Base-by-base conservation (phyloP, 1,140 invertebrate species). In the Oryzaephilus surinamensis region DNA sequence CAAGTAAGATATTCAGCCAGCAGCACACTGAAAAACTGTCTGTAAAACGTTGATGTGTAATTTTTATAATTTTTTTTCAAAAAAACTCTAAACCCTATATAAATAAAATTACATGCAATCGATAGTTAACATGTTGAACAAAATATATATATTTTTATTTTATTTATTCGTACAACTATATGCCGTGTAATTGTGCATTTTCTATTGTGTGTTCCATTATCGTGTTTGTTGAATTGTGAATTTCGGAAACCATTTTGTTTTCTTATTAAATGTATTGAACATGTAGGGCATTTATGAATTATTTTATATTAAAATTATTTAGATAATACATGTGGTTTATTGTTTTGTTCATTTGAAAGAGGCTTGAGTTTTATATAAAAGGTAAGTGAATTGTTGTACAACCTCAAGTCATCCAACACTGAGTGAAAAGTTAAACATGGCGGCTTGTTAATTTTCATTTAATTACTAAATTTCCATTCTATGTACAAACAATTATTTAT, bases 231-330 rank as follows among this genome's bases (percentile, higher is more conserved):
- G n/a, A n/a, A n/a, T n/a, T n/a, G n/a, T 48, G 47, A 48, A 34
- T 44, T 45, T 55, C 41, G 57, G 57, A 57, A 52, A 60, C 57
- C 57, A 60, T 60, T 58, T 60, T 58, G 52, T 54, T 48, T 57
- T 52, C 42, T 32, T 30, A 31, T 35, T 38, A 37, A 34, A 38
- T 15, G 29, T 12, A 23, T 23, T 23, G 6, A 7, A n/a, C 6
- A 7, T 6, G 6, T 23, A 7, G 21, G 21, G 6, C 6, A 23
- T 6, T 23, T 6, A 23, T 7, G 6, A 18, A 30, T 30, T 30
- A 13, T 10, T 10, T 30, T 12, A n/a, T 30, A 12, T 18, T 30
- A 6, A 30, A 16, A 18, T 30, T 10, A 30, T 16, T 12, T 10
- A 15, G 29, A 23, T 30, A 8, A 13, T 15, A 30, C 11, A 30